phyloP scores from a whole-genome alignment of 2,797 vertebrate genomes.

The Chelon auratus region DNA sequence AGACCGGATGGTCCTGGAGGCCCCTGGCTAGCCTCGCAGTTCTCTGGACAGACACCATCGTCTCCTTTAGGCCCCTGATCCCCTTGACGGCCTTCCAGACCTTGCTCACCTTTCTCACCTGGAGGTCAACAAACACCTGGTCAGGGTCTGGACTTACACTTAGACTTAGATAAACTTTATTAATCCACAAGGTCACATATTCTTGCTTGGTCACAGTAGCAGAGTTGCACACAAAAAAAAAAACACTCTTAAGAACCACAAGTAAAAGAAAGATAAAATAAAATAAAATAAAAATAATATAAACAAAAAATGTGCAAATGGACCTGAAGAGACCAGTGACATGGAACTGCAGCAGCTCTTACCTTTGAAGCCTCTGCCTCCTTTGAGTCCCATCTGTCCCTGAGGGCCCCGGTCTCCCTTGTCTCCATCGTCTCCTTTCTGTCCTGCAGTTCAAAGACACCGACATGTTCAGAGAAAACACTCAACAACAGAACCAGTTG shows the following conservation, averaged over 20 bases:
- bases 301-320: too few relatives aligned
- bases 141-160: neutral
- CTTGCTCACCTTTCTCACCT: constrained; percentile 80
- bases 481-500: neutral
- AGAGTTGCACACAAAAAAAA: too few relatives aligned
- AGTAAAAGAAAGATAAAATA: too few relatives aligned
- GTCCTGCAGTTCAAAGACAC: constrained; percentile 60
- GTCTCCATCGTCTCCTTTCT: constrained; percentile 76
- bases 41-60: constrained; percentile 68
- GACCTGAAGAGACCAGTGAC: neutral
- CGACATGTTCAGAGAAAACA: neutral
- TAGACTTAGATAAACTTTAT: too few relatives aligned
- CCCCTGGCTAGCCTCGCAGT: constrained; percentile 59
- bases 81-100: constrained; percentile 63
- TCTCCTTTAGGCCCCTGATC: constrained; percentile 72
- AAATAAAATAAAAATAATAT: too few relatives aligned
- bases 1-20: constrained; percentile 63
- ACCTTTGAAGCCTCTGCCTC: constrained; percentile 78
- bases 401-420: constrained; percentile 65
- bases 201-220: too few relatives aligned
- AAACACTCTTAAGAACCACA: too few relatives aligned
- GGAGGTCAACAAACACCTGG: constrained; percentile 11
- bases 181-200: too few relatives aligned
- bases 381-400: constrained; percentile 68
- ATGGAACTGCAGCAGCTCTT: neutral